Evolutionary conservation across 2,888 invertebrate species (phyloP), one percentile per base, ranked within the genome.

Genomic region (Conistra vaccinii): DNA sequence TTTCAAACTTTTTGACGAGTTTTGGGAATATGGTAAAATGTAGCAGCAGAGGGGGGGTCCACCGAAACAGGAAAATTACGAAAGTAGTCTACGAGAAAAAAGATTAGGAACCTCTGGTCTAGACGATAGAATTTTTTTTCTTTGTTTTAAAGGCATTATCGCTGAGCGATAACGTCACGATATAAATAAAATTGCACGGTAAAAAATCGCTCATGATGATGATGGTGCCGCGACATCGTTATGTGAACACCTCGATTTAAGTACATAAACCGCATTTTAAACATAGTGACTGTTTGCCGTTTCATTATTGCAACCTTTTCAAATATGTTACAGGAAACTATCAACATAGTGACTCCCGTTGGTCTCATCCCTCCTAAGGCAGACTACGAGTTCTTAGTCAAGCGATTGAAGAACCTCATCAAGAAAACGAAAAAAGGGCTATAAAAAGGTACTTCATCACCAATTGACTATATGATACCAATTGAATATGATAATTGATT

Each of bases 291-390:
- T 53, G n/a, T n/a, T 53, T 12, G n/a, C n/a, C 5, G 53, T 12
- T n/a, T 53, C 1, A 4, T 26, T 26, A 12, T n/a, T n/a, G 12
- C 12, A n/a, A 53, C n/a, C 53, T n/a, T 53, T 53, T 12, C 12
- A n/a, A 5, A 23, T 48, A 6, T 7, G 29, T 57, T 57, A 9
- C 85, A 91, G 91, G 83, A 86, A 1, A 75, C 74, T 5, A 51
- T 87, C n/a, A 71, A 77, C 6, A 78, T 91, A 14, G 85, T 89
- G 23, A 88, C 92, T 14, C 87, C 90, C 1, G 90, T 90, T 9
- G 90, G 91, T 2, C 68, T 89, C 5, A 70, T 90, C 7, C 76
- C 87, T 65, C 72, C 67, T 39, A 73, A 77, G 26, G 63, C 20
- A 17, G 66, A 78, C 51, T 70, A 69, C 26, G 58, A 68, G 29